Evolutionary conservation across 2,797 vertebrate species (phyloP), one percentile per base, ranked within the genome.

Genomic region (Onychomys leucogaster): DNA sequence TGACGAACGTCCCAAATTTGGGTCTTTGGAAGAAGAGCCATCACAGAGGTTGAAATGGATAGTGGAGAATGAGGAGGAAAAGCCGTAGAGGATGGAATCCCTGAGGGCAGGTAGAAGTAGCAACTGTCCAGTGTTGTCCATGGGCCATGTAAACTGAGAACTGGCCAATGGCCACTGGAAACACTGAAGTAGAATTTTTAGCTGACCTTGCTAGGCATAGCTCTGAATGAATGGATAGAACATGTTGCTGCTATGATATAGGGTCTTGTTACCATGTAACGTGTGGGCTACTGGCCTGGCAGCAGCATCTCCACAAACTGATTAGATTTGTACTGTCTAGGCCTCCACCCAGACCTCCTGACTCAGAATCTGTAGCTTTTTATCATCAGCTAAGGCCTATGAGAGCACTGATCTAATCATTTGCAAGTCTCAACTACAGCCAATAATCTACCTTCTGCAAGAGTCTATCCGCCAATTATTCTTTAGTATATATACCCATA

Each of bases 81-180:
- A 27, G 25, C 2, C 19, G 17, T 43, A 78, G 61, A 87, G 37
- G 78, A 46, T 14, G 32, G 75, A 80, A 57, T 9, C n/a, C 7
- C 8, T 37, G 43, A 23, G 41, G 69, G 34, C 6, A 5, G 9
- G n/a, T 88, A 25, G 11, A 71, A 43, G 3, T n/a, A 46, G 6
- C 29, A 5, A 9, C 52, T n/a, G n/a, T 49, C 12, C 25, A 14
- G n/a, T 55, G 21, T 41, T 46, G 13, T 71, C 4, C 2, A 0
- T 10, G 52, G 9, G 12, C 32, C 23, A 46, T 11, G 2, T 41
- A 73, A 59, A 55, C 2, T 43, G 55, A 94, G 34, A 52, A 57
- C 19, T 29, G 17, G 57, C 61, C 69, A n/a, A 55, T 21, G 43
- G 67, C 25, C 63, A 16, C 14, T 83, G 81, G 6, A 55, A 37